A percentile compares a stretch with the other conserved stretches of the same genome.
phyloP scores from a whole-genome alignment of 2,888 invertebrate species.

The Hirtodrosophila alboralis region DNA sequence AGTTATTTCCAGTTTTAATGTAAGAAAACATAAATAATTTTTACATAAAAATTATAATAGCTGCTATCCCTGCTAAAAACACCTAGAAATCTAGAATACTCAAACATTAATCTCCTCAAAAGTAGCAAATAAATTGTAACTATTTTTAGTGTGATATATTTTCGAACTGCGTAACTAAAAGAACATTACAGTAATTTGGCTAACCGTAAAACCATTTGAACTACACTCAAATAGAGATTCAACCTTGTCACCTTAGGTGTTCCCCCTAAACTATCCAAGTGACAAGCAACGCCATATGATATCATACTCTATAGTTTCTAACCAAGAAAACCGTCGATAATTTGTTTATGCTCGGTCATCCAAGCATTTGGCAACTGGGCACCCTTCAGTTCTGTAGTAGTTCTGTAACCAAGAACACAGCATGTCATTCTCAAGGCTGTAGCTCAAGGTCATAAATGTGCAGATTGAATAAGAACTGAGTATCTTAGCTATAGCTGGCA shows the following conservation, averaged over 20 bases:
- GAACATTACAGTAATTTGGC: slow-evolving; percentile 36
- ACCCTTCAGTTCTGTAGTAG: neutral
- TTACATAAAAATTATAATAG: too few relatives aligned
- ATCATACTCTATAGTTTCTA: slow-evolving; percentile 37
- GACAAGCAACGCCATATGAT: slow-evolving; percentile 58
- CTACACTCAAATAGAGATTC: slow-evolving; percentile 15
- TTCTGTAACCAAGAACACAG: slow-evolving; percentile 40
- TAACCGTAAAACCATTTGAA: slow-evolving; percentile 51
- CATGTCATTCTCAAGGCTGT: slow-evolving; percentile 49
- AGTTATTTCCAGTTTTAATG: too few relatives aligned
- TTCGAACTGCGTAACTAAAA: slow-evolving; percentile 47
- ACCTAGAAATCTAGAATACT: neutral
- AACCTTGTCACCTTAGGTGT: slow-evolving; percentile 62
- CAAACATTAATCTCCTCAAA: neutral
- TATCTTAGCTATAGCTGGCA: too few relatives aligned
- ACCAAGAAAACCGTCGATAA: slow-evolving; percentile 65
- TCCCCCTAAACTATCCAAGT: slow-evolving; percentile 30
- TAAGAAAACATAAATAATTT: too few relatives aligned
- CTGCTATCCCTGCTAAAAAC: too few relatives aligned
- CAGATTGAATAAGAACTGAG: slow-evolving; percentile 38
- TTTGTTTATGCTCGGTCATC: slow-evolving; percentile 69
- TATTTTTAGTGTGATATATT: slow-evolving; percentile 3
- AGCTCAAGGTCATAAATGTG: slow-evolving; percentile 65
- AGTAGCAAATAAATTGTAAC: slow-evolving; percentile 1
- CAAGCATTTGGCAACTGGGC: slow-evolving; percentile 21